Base-by-base conservation (phyloP, 1,140 invertebrate species). In the Saccostrea echinata region DNA sequence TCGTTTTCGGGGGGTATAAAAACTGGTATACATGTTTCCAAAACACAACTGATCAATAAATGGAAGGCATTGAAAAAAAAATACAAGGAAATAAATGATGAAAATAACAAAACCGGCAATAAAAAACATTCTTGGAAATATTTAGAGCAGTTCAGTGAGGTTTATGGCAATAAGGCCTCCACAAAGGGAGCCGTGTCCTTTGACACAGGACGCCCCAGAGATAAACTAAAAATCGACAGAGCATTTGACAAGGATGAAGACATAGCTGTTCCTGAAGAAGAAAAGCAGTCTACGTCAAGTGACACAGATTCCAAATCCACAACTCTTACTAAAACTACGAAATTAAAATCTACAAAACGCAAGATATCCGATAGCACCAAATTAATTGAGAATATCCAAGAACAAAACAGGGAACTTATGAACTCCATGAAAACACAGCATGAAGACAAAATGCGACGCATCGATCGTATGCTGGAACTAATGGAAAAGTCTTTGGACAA, bases 31-130 rank as follows among this genome's bases (percentile, higher is more conserved):
- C 57, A 61, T 13, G 57, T 61, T 61, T 61, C 57, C 57, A 61
- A 61, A 21, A 61, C 57, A 61, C 57, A 61, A 61, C 0, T 61
- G 57, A 61, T 61, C 57, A 61, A 61, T 21, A 61, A 61, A 61
- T 61, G 57, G 57, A 61, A 61, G 16, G 57, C 57, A 61, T 61
- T 68, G 21, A 61, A 61, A 61, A 61, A n/a, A 21, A 61, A 61
- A 61, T 61, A 61, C 57, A 61, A 61, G n/a, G 57, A 61, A 61
- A 61, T 61, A 61, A 61, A 61, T 11, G 57, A 61, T 61, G n/a
- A 21, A n/a, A n/a, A 81, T 24, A 55, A n/a, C 35, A 86, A 86
- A 82, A 86, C 85, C 3, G 85, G 71, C 2, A 81, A 80, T 24
- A 6, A 55, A 8, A 80, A 24, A 35, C 27, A n/a, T 55, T 35